Conservation (phyloP, 64 coral and sea anemone species). For the Dendronephthya gigantea region DNA sequence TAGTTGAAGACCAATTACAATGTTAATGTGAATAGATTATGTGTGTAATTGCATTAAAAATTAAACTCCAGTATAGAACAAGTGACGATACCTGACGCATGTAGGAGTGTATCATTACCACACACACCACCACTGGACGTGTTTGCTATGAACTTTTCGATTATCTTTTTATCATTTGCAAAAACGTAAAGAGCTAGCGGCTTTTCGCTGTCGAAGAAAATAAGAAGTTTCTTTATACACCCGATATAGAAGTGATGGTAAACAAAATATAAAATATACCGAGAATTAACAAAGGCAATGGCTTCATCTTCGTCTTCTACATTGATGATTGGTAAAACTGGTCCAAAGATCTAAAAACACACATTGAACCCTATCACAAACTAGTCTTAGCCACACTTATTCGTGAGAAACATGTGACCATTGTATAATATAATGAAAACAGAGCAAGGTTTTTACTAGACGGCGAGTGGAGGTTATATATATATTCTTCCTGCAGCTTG, state of each 20-base stretch:
- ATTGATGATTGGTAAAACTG: constrained; percentile 72
- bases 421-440: not conserved
- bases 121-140: constrained; percentile 81
- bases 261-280: constrained; percentile 34
- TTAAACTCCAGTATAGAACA: too few species aligned
- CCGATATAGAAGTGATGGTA: too few species aligned
- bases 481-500: too few species aligned
- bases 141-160: constrained; percentile 42
- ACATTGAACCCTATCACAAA: too few species aligned
- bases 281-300: constrained; percentile 79
- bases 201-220: constrained; percentile 52
- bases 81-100: constrained; percentile 42
- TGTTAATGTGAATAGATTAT: too few species aligned
- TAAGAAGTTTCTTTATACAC: too few species aligned
- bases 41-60: too few species aligned
- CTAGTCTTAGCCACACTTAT: too few species aligned
- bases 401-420: too few species aligned
- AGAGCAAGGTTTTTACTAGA: not conserved
- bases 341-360: constrained; percentile 76
- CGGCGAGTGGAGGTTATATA: too few species aligned
- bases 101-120: constrained; percentile 70
- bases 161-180: constrained; percentile 52
- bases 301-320: constrained; percentile 61
- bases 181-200: constrained; percentile 82
- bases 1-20: too few species aligned